These are phyloP conservation scores for Chamaetylas fuelleborni DNA, from an alignment of 2,113 vertebrate species.

Conservation along the genomic window DNA sequence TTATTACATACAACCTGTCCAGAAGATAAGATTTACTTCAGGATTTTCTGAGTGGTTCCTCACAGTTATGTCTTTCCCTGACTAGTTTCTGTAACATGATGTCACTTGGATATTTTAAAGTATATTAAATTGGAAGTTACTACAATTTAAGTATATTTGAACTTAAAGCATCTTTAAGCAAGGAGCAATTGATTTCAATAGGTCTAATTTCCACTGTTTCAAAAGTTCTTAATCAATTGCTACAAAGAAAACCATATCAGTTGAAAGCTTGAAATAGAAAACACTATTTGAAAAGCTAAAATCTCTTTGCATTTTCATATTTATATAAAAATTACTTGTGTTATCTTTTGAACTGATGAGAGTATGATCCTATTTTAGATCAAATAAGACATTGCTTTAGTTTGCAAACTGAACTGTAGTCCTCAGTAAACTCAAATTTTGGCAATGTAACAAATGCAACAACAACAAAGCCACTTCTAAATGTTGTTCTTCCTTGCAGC, in stretches of 20 bases:
- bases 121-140: not conserved
- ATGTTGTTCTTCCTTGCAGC: slow-evolving; percentile 37
- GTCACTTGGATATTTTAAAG: not conserved
- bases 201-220: not conserved
- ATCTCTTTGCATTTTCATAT: not conserved
- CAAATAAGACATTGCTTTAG: slow-evolving; percentile 15
- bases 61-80: not conserved
- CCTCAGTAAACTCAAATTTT: slow-evolving; percentile 40
- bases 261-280: not conserved
- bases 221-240: not conserved
- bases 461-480: slow-evolving; percentile 47
- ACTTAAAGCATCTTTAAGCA: not conserved
- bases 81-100: not conserved
- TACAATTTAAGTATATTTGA: not conserved
- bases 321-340: not conserved
- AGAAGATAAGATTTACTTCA: not conserved
- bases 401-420: not conserved
- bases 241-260: not conserved
- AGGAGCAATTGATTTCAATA: not conserved
- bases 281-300: not conserved
- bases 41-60: not conserved
- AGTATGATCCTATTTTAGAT: slow-evolving; percentile 48
- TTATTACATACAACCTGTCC: not conserved
- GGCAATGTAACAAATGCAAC: slow-evolving; percentile 55
- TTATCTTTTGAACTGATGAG: slow-evolving; percentile 4